Percentiles rank a stretch among this genome's conserved stretches.
These are phyloP conservation scores for Oscheius sp. DNA, from an alignment of 2,888 invertebrate genomes.

Conservation along the genomic window DNA sequence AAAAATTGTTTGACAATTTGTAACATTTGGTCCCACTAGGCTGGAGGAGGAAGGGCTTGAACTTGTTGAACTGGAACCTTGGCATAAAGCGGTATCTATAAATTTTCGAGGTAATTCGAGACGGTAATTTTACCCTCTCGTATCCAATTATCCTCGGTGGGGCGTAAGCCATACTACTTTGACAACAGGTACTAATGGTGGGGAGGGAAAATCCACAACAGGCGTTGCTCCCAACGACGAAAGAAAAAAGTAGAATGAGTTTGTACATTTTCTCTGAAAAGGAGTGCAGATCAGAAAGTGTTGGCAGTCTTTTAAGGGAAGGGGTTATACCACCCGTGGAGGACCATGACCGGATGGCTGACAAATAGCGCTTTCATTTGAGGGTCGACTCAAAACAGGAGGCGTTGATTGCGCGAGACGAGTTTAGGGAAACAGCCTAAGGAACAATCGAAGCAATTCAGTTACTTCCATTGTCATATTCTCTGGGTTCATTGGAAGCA, in stretches of 20 bases:
- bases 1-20: background rate
- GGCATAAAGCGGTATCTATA: slow-evolving; percentile 23
- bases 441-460: background rate
- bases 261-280: slow-evolving; percentile 9
- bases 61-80: slow-evolving; percentile 17
- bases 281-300: background rate
- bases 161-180: slow-evolving; percentile 5
- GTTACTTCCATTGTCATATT: slow-evolving; percentile 25
- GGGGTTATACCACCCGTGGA: background rate
- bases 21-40: background rate
- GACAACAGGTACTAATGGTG: slow-evolving; percentile 23
- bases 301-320: background rate
- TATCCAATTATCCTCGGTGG: slow-evolving; percentile 25
- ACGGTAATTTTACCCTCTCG: slow-evolving; percentile 26
- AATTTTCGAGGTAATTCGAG: background rate
- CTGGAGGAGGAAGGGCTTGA: slow-evolving; percentile 12
- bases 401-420: slow-evolving; percentile 28
- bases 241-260: background rate
- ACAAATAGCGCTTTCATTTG: slow-evolving; percentile 22
- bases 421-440: background rate
- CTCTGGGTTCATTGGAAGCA: no score
- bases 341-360: slow-evolving; percentile 17
- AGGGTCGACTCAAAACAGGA: slow-evolving; percentile 10
- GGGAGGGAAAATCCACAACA: slow-evolving; percentile 19
- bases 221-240: background rate